Percentiles rank a stretch among this genome's conserved stretches.
phyloP scores from a whole-genome alignment of 2,797 vertebrate genomes.

The Knipowitschia caucasica region DNA sequence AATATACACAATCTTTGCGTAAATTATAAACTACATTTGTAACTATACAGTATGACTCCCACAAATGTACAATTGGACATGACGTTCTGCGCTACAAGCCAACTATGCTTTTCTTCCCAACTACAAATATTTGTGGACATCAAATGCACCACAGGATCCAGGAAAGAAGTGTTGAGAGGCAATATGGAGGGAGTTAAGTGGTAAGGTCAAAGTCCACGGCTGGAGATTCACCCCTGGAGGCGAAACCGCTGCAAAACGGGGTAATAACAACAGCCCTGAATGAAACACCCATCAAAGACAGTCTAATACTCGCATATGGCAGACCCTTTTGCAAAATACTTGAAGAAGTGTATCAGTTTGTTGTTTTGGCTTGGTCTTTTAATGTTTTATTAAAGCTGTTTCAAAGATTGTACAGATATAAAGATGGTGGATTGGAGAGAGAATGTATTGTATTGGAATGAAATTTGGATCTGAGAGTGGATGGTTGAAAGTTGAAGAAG shows the following conservation, averaged over 20 bases:
- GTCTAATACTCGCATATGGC: neutral
- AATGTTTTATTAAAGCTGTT: too few species aligned
- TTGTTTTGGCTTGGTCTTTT: too few species aligned
- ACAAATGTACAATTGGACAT: too few species aligned
- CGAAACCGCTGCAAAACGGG: slow-evolving; percentile 42
- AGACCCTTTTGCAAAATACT: neutral
- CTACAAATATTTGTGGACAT: neutral
- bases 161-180: neutral
- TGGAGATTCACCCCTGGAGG: slow-evolving; percentile 59
- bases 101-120: neutral
- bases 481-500: too few species aligned
- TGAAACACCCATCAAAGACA: slow-evolving; percentile 11
- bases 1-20: too few species aligned
- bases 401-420: too few species aligned
- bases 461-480: too few species aligned
- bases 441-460: too few species aligned
- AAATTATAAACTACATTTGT: too few species aligned
- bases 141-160: slow-evolving; percentile 27
- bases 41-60: too few species aligned
- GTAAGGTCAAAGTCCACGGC: slow-evolving; percentile 43
- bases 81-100: neutral
- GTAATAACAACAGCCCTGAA: slow-evolving; percentile 46
- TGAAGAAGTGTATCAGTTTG: too few species aligned
- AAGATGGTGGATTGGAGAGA: too few species aligned
- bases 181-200: slow-evolving; percentile 8